phyloP scores from a whole-genome alignment of 2,113 vertebrate genomes.

The Crotalus horridus region DNA sequence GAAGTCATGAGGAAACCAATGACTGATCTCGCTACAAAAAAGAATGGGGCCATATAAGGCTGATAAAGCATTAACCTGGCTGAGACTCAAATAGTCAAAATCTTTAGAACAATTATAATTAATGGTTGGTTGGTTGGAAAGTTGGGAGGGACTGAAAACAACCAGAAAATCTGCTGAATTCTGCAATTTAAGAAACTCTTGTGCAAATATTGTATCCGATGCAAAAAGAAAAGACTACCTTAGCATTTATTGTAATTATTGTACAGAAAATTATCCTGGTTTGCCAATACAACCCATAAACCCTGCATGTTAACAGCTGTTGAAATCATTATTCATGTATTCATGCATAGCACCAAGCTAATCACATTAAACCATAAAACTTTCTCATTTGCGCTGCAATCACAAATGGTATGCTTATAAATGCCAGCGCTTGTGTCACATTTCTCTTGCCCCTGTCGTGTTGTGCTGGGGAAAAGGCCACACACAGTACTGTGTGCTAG shows the following conservation, averaged over 20 bases:
- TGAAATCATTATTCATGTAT: constrained; percentile 4
- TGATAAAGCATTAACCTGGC: background rate
- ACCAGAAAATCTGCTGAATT: constrained; percentile 5
- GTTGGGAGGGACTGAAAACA: background rate
- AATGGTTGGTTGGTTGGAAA: background rate
- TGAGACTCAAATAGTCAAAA: background rate
- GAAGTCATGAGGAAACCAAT: background rate
- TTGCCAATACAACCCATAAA: background rate
- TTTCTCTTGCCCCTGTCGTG: background rate
- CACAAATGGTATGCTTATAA: background rate
- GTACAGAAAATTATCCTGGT: background rate
- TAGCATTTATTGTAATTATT: constrained; percentile 12
- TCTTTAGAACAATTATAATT: constrained; percentile 2
- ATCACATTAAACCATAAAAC: background rate
- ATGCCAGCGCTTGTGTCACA: constrained; percentile 1
- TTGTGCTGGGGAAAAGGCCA: background rate
- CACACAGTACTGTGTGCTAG: background rate
- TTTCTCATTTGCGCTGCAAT: background rate
- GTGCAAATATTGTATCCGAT: background rate
- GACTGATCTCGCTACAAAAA: background rate
- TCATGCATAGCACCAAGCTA: background rate
- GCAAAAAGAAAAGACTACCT: constrained; percentile 12
- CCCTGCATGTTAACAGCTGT: background rate
- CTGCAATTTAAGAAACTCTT: background rate
- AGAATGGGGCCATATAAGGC: background rate